These are phyloP conservation scores for Melinaea marsaeus DNA, from an alignment of 2,888 invertebrate genomes.

Conservation along the genomic window DNA sequence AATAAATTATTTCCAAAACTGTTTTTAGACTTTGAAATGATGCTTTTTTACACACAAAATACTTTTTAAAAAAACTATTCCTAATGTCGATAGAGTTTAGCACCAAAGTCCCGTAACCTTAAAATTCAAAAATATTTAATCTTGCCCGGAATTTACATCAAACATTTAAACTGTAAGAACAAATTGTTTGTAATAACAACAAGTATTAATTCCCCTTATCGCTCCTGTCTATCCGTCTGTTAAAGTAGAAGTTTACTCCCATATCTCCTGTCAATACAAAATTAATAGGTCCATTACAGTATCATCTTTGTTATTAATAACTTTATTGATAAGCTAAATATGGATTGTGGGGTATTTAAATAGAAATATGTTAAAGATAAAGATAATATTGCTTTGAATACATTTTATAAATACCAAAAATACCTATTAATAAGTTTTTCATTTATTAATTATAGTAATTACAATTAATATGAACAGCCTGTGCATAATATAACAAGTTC, in stretches of 20 bases:
- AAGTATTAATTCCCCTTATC: slow-evolving; percentile 37
- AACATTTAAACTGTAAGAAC: slow-evolving; percentile 1
- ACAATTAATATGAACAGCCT: neutral
- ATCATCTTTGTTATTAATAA: slow-evolving; percentile 41
- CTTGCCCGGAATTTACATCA: neutral
- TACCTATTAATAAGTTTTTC: too few species aligned
- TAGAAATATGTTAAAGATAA: too few species aligned
- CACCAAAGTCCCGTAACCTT: neutral
- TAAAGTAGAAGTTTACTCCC: slow-evolving; percentile 33
- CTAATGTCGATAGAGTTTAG: too few species aligned
- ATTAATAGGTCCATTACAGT: slow-evolving; percentile 36
- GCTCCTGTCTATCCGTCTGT: slow-evolving; percentile 34
- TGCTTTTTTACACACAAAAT: too few species aligned
- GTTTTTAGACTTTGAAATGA: too few species aligned
- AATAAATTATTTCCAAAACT: too few species aligned
- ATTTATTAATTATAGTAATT: neutral
- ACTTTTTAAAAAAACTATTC: too few species aligned
- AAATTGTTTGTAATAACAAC: slow-evolving; percentile 17
- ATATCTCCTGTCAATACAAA: slow-evolving; percentile 32
- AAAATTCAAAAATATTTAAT: neutral
- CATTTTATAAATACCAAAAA: too few species aligned
- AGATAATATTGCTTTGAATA: too few species aligned
- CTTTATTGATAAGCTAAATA: slow-evolving; percentile 33
- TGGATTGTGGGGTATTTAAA: slow-evolving; percentile 16
- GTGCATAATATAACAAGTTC: neutral